These are phyloP conservation scores for Loris lydekkerianus DNA, from an alignment of 2,797 vertebrate species.

Conservation along the genomic window DNA sequence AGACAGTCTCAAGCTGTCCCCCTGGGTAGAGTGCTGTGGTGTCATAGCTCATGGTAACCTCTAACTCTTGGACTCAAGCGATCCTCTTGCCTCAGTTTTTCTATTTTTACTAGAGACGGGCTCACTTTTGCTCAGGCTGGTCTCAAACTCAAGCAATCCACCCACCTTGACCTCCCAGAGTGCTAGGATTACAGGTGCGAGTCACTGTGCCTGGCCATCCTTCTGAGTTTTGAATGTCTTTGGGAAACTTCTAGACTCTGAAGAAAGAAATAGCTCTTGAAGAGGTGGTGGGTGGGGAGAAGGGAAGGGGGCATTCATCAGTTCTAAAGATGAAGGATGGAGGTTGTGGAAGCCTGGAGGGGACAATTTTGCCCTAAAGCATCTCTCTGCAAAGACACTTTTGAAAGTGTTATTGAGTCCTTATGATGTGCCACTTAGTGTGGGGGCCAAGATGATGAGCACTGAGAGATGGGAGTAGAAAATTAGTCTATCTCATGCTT, in stretches of 20 bases:
- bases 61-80: too few relatives aligned
- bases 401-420: background rate
- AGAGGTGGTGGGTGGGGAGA: too few relatives aligned
- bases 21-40: too few relatives aligned
- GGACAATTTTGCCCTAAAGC: background rate
- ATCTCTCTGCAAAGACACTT: background rate
- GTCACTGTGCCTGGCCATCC: too few relatives aligned
- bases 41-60: too few relatives aligned
- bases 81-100: too few relatives aligned
- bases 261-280: background rate
- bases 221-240: background rate
- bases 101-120: too few relatives aligned
- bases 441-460: background rate
- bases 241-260: background rate
- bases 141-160: too few relatives aligned
- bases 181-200: too few relatives aligned
- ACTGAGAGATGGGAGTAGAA: background rate
- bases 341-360: background rate
- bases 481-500: background rate
- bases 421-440: background rate
- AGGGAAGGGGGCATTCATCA: background rate
- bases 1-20: too few relatives aligned
- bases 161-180: too few relatives aligned
- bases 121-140: too few relatives aligned
- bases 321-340: slow-evolving; percentile 6